Evolutionary conservation across 2,113 vertebrate genomes (phyloP).

Genomic region (Saguinus imperator): DNA sequence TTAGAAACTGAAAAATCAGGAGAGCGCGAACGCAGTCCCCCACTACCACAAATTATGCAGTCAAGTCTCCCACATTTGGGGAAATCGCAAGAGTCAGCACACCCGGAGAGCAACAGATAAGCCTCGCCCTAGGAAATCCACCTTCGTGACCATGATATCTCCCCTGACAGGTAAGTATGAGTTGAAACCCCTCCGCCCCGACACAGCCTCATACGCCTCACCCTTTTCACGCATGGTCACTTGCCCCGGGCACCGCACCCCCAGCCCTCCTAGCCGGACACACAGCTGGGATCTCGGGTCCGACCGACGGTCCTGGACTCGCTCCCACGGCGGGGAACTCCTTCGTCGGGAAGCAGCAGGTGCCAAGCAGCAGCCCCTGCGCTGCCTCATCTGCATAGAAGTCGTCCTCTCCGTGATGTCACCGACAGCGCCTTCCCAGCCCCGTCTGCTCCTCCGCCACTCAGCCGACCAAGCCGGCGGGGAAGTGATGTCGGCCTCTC

Average conservation of each 20-base stretch:
- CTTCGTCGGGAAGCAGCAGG: no score
- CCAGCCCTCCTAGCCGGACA: no score
- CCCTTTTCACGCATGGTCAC: neutral
- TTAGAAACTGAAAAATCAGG: no score
- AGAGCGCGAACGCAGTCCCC: no score
- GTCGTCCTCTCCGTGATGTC: neutral
- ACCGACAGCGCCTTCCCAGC: neutral
- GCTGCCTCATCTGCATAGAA: neutral
- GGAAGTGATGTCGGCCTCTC: neutral
- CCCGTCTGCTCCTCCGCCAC: no score
- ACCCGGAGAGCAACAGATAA: neutral
- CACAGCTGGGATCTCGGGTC: accelerated
- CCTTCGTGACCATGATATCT: neutral
- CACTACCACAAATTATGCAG: no score
- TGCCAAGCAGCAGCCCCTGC: neutral
- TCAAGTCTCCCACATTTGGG: no score
- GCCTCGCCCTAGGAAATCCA: no score
- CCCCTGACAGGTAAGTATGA: no score
- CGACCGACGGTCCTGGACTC: no score
- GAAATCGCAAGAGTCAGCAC: neutral
- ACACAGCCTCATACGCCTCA: accelerated
- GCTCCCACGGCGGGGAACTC: neutral
- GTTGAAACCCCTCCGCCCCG: accelerated
- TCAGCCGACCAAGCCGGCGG: no score
- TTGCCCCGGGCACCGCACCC: no score